Conservation (phyloP, 2,888 invertebrate genomes). For the Polia nebulosa region DNA sequence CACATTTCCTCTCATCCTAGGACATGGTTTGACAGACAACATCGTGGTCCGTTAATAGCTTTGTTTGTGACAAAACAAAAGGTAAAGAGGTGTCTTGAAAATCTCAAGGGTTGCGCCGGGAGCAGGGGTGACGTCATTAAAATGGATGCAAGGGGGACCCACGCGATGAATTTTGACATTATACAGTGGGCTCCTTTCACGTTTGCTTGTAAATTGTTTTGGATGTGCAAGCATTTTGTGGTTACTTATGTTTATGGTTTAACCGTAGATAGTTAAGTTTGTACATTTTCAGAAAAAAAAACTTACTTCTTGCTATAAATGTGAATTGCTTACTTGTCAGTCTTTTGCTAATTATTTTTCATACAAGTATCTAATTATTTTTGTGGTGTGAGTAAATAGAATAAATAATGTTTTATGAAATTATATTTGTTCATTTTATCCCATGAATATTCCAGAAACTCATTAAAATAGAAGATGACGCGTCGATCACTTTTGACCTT, state of each 20-base stretch:
- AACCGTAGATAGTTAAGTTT: too few relatives aligned
- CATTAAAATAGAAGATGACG: constrained; percentile 58
- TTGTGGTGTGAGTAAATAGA: too few relatives aligned
- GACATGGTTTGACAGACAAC: constrained; percentile 14
- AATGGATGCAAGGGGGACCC: constrained; percentile 79
- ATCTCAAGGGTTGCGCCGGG: constrained; percentile 78
- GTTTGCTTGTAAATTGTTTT: not conserved
- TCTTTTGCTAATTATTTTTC: too few relatives aligned
- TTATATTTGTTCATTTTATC: too few relatives aligned
- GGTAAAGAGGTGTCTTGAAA: constrained; percentile 68
- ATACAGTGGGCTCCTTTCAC: constrained; percentile 71
- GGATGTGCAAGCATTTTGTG: not conserved
- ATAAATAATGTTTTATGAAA: too few relatives aligned
- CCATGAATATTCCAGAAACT: constrained; percentile 47
- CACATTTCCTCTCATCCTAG: not conserved
- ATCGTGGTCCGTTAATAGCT: constrained; percentile 45
- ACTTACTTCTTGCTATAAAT: too few relatives aligned
- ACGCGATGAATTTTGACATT: constrained; percentile 74
- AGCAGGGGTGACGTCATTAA: constrained; percentile 83
- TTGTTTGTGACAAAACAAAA: constrained; percentile 73
- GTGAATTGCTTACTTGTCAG: too few relatives aligned
- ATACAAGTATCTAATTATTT: not conserved
- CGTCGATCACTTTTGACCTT: constrained; percentile 62
- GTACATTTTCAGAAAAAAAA: too few relatives aligned
- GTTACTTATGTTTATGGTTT: too few relatives aligned